Percentiles rank a stretch among this genome's conserved stretches.
Evolutionary conservation across 2,113 vertebrate genomes (phyloP).

Genomic region (Syrrhaptes paradoxus): DNA sequence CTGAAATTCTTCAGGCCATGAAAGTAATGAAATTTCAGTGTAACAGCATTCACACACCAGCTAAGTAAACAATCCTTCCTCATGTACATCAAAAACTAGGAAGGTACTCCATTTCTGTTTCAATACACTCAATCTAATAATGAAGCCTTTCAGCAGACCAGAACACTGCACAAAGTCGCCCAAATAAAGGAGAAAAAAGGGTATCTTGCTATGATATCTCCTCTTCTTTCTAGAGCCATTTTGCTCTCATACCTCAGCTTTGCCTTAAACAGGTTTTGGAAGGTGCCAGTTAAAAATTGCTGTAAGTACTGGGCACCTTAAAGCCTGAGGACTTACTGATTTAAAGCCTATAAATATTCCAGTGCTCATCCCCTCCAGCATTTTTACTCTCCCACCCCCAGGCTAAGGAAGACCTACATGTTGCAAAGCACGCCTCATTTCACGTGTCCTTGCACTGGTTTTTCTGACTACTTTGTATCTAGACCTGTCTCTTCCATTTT

Average conservation of each 20-base stretch:
- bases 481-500: not conserved
- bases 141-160: not conserved
- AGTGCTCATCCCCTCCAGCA: not conserved
- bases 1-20: not conserved
- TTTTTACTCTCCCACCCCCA: not conserved
- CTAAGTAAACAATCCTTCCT: not conserved
- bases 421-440: not conserved
- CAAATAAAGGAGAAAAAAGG: not conserved
- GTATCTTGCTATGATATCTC: not conserved
- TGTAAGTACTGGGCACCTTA: not conserved
- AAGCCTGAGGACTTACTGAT: not conserved
- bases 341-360: not conserved
- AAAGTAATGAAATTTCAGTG: not conserved
- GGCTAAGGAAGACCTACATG: not conserved
- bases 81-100: not conserved
- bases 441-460: fast-evolving
- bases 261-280: not conserved
- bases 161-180: not conserved
- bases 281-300: not conserved
- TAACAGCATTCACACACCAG: not conserved
- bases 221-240: not conserved
- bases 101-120: not conserved
- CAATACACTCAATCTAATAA: not conserved
- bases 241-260: not conserved
- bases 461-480: not conserved